phyloP scores from a whole-genome alignment of 2,113 vertebrate species.

The Petaurus breviceps region DNA sequence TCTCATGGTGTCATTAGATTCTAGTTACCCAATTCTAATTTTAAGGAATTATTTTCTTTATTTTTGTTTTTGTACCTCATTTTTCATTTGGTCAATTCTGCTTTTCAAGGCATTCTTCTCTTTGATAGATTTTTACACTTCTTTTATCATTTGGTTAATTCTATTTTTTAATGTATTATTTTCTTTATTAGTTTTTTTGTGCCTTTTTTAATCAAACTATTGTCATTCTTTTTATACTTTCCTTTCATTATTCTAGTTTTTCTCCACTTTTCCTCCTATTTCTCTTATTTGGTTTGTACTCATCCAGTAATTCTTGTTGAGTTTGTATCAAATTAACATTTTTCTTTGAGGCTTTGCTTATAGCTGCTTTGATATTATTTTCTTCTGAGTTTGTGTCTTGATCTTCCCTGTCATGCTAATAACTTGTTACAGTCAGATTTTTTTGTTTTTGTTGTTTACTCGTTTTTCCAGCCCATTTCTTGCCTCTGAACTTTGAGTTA shows the following conservation, averaged over 20 bases:
- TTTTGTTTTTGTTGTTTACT: background rate
- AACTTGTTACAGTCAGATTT: background rate
- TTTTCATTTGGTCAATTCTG: background rate
- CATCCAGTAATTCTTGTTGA: background rate
- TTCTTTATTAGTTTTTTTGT: no score
- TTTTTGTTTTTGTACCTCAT: background rate
- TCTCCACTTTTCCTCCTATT: background rate
- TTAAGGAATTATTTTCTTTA: background rate
- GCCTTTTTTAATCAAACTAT: no score
- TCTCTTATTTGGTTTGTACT: background rate
- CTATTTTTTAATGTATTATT: background rate
- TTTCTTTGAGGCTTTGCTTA: background rate
- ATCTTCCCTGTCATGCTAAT: background rate
- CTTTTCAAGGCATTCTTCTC: background rate
- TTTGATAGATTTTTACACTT: background rate
- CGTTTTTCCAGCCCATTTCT: background rate
- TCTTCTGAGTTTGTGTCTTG: background rate
- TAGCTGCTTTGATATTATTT: background rate
- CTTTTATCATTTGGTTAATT: background rate
- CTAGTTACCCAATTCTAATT: background rate
- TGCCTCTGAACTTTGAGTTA: background rate
- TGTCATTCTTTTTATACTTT: background rate
- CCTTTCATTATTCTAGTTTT: background rate
- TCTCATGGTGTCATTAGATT: background rate
- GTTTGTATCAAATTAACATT: background rate